Evolutionary conservation across 2,888 invertebrate genomes (phyloP), one percentile per base, ranked within the genome.

Genomic region (Xanthostigma xanthostigma): DNA sequence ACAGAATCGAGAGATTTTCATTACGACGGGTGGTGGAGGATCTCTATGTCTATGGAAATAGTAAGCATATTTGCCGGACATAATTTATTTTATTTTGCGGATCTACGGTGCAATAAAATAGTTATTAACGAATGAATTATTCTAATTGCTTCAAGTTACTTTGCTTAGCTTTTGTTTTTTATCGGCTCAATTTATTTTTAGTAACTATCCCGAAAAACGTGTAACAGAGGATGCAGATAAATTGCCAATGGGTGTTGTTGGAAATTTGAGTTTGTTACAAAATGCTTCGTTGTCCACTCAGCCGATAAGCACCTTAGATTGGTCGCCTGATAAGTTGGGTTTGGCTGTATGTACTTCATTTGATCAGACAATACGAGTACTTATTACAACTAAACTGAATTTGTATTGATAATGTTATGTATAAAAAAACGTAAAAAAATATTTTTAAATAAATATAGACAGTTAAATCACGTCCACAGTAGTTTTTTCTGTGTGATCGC

Each of bases 41-140:
- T 83, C 89, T n/a, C 65, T 94, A 13, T 79, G 84, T 53, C 71
- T 96, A n/a, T 96, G 95, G 95, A 89, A 93, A 73, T 95, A 96
- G 85, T 91, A 75, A 79, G 78, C 72, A 54, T 37, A n/a, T 5
- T 5, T 14, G 13, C 9, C 1, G 13, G 12, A 41, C 11, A 11
- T 5, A 41, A 11, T 41, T 11, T 11, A 41, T 12, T 35, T 8
- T 8, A 1, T 37, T 17, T 41, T 41, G 17, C 8, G 13, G 17
- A 41, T 17, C 41, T 41, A 41, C 13, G 11, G 1, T 6, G 9
- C 17, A 11, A 4, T 8, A 41, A 12, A 9, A 41, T 4, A 41
- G 17, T 27, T 27, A 6, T 27, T 27, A 6, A 27, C 6, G 27
- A 6, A 27, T 27, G 27, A 27, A 27, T 27, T 27, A 27, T 27